Conservation (phyloP, 2,113 vertebrate genomes). For the Chamaetylas fuelleborni region DNA sequence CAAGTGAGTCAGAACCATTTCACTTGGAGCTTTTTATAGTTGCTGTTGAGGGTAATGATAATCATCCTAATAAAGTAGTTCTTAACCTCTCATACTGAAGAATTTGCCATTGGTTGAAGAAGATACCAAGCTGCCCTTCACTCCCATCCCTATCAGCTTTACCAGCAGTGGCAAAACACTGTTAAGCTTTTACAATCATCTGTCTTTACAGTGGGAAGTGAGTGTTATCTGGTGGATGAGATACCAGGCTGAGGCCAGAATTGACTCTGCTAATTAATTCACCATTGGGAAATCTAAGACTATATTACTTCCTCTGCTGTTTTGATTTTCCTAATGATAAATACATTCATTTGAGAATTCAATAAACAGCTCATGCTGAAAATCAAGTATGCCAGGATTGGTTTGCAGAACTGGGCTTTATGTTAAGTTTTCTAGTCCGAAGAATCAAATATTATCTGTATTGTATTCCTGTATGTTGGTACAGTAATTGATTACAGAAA, state of each 20-base stretch:
- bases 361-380: constrained; percentile 19
- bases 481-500: not conserved
- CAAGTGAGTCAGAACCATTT: constrained; percentile 51
- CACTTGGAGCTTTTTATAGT: constrained; percentile 61
- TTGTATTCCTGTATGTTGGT: not conserved
- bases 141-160: not conserved
- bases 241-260: constrained; percentile 25
- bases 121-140: not conserved
- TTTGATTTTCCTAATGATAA: constrained; percentile 40
- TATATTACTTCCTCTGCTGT: constrained; percentile 32
- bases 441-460: not conserved
- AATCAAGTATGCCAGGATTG: not conserved
- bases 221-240: constrained; percentile 15
- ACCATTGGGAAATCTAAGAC: constrained; percentile 32
- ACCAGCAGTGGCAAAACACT: not conserved
- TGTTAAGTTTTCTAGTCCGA: not conserved
- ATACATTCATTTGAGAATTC: constrained; percentile 17
- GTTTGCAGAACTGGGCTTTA: not conserved
- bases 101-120: not conserved
- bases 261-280: constrained; percentile 35
- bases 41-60: not conserved
- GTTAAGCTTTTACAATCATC: not conserved
- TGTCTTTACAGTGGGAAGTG: not conserved
- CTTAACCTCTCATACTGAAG: not conserved
- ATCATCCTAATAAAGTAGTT: constrained; percentile 2